Evolutionary conservation across 2,888 invertebrate genomes (phyloP), one percentile per base, ranked within the genome.

Genomic region (Cecidostiba fungosa): DNA sequence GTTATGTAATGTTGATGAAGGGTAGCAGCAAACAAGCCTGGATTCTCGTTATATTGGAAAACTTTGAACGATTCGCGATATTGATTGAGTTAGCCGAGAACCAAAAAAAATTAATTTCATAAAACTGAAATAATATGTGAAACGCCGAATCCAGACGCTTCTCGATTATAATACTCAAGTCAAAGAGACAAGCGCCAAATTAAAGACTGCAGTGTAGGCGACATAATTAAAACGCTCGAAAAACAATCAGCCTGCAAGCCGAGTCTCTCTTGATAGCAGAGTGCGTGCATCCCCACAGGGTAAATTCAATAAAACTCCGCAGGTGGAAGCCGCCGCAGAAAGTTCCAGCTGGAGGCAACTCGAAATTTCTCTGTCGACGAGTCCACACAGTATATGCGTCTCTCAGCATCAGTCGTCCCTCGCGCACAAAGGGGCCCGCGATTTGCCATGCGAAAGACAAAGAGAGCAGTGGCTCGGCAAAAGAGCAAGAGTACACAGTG

Each of bases 261-360:
- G 16, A 4, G 19, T 0, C n/a, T 59, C 54, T 23, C 54, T 59
- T 23, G 36, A 14, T 32, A 74, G 47, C 74, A 23, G 4, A 16
- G 32, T 32, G 62, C 62, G 62, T n/a, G 69, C 69, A 69, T 78
- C 50, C 32, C 26, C 19, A 69, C 6, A 29, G 43, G 78, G 26
- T 78, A 69, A 78, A 78, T 78, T 78, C 26, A 62, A 78, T 78
- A 78, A 69, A 78, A 78, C 66, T 78, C 69, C 66, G 66, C 1
- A 3, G 26, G 3, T 3, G 26, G 26, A 66, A 78, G 26, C 19
- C 69, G 39, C 36, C 76, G 32, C 50, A 2, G 3, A 54, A 76
- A 76, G 32, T 76, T 47, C 8, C 5, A 4, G 54, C 32, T 29
- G 66, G 14, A 66, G 29, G 54, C 66, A 14, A 26, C 29, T 76